Evolutionary conservation across 2,113 vertebrate genomes (phyloP), one percentile per base, ranked within the genome.

Genomic region (Formicarius rufipectus): DNA sequence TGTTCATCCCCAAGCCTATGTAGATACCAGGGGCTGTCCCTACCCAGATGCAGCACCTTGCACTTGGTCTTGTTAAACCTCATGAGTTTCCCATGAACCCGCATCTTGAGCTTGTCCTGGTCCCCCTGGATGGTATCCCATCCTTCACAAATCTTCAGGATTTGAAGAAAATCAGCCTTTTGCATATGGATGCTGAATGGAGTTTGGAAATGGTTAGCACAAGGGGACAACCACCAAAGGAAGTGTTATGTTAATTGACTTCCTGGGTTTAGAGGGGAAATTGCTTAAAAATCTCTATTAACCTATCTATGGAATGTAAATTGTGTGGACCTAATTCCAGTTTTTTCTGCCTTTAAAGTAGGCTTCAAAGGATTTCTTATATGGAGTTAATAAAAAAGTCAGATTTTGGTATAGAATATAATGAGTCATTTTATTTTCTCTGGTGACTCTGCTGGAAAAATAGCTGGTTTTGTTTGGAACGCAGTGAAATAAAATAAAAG

Each of bases 171-270:
- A 21, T 24, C 37, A 42, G 1, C 2, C 5, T 67, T 81, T 84
- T 84, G 25, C 6, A 10, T 66, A 14, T 52, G 30, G 20, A 17
- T 63, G 4, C 13, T 59, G 35, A 82, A 90, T 37, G 2, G 8
- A 1, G 2, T 52, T 78, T 72, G 27, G 12, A 19, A 82, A 52
- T 21, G 7, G 3, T 58, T 2, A 0, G 9, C 17, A 42, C 18
- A 60, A 64, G 22, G 13, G 4, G 6, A 25, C 19, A 63, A 56
- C 28, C 19, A 75, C 14, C 7, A 60, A 67, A 75, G 16, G 14
- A 87, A 63, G 2, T 10, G 4, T 55, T 50, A 31, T 4, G 10
- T 72, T 91, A 59, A 55, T 50, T 33, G 5, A 13, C 25, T 77
- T 77, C 39, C 14, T 37, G 8, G 5, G 69, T 72, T 85, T 52